Base-by-base conservation (phyloP, 2,888 invertebrate species). In the Tenthredo amoena region DNA sequence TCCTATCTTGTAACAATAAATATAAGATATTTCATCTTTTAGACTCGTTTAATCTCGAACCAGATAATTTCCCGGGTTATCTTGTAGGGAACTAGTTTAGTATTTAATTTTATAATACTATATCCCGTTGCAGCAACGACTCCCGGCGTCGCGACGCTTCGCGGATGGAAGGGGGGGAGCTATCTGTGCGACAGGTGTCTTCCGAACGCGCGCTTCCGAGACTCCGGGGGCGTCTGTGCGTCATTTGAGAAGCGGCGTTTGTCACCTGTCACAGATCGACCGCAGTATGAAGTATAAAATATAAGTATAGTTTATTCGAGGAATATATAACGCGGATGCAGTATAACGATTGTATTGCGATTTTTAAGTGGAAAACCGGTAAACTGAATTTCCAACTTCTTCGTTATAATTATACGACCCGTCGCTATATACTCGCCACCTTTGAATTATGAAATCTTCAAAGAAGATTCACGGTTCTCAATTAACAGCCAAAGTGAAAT, bases 241-340 rank as follows among this genome's bases (percentile, higher is more conserved):
- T 79, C 79, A 79, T 79, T 79, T 62, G 79, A 79, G 79, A 79
- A 50, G n/a, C 21, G 15, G 58, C 79, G 58, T 79, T 79, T 79
- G 62, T 79, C 79, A 79, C 79, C 79, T 79, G 79, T 79, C 79
- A 79, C 37, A 43, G 7, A 43, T 21, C n/a, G 1, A 21, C 26
- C 40, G 37, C 72, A 68, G 18, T 68, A 68, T 40, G 18, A n/a
- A 18, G 71, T 72, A 72, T 12, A 72, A 7, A 15, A 34, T 72
- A 26, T 37, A n/a, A 72, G n/a, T 37, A 18, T 50, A 50, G 6
- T 5, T 50, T 50, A 50, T n/a, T n/a, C 50, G 50, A 6, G 18
- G 50, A 50, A 50, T 43, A 55, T 7, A 55, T 55, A 0, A 55
- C 55, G 55, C 18, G 55, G n/a, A 55, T n/a, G 1, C 7, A 55